Evolutionary conservation across 2,888 invertebrate genomes (phyloP).

Genomic region (Erebia palarica): DNA sequence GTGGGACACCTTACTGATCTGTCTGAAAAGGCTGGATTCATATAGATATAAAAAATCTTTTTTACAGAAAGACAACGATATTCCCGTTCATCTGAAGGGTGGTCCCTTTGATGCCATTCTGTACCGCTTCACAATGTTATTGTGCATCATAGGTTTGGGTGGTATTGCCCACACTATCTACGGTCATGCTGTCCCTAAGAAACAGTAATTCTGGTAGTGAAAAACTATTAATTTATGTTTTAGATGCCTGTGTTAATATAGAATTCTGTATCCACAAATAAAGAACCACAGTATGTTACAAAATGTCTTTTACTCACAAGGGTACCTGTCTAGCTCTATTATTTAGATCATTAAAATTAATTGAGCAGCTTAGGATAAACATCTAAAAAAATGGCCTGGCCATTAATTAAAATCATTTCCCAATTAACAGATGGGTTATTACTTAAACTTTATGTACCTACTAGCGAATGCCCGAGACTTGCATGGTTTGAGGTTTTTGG

Average conservation of each 20-base stretch:
- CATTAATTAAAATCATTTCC: no score
- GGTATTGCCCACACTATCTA: slow-evolving; percentile 70
- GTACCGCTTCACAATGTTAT: slow-evolving; percentile 68
- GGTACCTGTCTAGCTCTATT: neutral
- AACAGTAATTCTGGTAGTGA: slow-evolving; percentile 50
- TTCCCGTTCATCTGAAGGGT: slow-evolving; percentile 83
- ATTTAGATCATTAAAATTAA: no score
- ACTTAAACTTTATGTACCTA: no score
- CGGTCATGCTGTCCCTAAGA: slow-evolving; percentile 66
- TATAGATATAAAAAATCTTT: slow-evolving; percentile 6
- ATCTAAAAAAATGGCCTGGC: no score
- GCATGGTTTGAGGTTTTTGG: no score
- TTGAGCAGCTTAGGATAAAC: no score
- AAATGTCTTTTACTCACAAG: neutral
- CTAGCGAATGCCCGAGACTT: no score
- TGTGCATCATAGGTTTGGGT: slow-evolving; percentile 64
- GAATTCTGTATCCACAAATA: slow-evolving; percentile 57
- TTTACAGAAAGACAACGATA: slow-evolving; percentile 80
- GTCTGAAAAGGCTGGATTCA: no score
- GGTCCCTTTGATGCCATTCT: slow-evolving; percentile 79
- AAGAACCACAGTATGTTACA: slow-evolving; percentile 36
- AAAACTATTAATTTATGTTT: slow-evolving; percentile 50
- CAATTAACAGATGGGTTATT: no score
- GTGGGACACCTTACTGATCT: no score
- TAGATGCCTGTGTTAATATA: slow-evolving; percentile 57